phyloP scores from a whole-genome alignment of 2,797 vertebrate genomes.

The Anguilla obscura region DNA sequence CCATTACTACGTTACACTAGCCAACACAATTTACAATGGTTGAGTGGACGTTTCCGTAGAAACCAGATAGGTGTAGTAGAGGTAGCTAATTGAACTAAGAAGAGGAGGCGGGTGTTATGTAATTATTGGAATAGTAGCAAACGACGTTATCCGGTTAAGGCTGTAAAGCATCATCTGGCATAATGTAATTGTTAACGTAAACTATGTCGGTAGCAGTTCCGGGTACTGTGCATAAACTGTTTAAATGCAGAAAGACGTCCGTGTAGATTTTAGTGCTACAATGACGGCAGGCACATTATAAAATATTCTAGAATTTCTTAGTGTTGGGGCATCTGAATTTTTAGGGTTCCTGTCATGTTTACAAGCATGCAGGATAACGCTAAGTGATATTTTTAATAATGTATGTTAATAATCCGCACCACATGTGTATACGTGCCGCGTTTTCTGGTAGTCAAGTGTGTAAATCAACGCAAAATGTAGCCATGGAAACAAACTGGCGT shows the following conservation, averaged over 20 bases:
- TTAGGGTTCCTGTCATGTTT: background rate
- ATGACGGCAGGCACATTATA: background rate
- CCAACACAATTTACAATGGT: background rate
- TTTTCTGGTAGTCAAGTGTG: background rate
- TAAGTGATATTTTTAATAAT: background rate
- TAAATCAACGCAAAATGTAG: constrained; percentile 42
- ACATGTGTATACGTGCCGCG: background rate
- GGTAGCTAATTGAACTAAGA: background rate
- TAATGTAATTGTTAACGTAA: background rate
- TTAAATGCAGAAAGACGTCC: background rate
- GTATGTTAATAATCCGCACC: background rate
- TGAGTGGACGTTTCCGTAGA: constrained; percentile 67
- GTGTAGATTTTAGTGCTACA: background rate
- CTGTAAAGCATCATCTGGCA: background rate
- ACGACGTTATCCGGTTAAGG: background rate
- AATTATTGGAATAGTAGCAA: background rate
- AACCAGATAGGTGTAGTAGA: constrained; percentile 59
- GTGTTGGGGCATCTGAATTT: background rate
- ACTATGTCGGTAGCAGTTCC: background rate
- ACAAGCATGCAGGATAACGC: no score
- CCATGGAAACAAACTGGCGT: constrained; percentile 45
- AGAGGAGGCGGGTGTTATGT: background rate
- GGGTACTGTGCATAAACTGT: background rate
- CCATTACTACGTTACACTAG: background rate
- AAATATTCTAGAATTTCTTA: background rate